Conservation (phyloP, 2,113 vertebrate genomes). For the Catharus bicknelli region DNA sequence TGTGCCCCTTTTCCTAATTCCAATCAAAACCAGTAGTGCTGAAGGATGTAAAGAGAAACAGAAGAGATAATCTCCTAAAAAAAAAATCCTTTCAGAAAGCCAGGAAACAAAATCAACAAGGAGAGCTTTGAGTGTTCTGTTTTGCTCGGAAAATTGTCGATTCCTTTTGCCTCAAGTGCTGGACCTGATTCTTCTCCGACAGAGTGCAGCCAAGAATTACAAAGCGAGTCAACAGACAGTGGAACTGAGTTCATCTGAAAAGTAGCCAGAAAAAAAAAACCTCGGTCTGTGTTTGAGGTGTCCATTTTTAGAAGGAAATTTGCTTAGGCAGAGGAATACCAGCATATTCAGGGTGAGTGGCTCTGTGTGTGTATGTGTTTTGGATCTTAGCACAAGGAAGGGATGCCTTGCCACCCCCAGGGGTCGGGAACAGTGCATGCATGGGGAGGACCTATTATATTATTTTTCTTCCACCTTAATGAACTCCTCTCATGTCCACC, state of each 20-base stretch:
- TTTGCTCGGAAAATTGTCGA: background rate
- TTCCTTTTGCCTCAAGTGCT: conserved; percentile 22
- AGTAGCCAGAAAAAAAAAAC: conserved; percentile 2
- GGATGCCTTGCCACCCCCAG: conserved; percentile 52
- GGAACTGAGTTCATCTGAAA: conserved; percentile 47
- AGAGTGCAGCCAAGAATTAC: conserved; percentile 60
- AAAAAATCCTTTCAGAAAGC: background rate
- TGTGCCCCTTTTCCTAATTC: background rate
- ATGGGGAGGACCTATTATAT: conserved; percentile 71
- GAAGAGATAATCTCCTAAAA: background rate
- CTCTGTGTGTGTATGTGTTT: conserved; percentile 33
- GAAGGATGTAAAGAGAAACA: background rate
- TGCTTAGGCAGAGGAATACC: conserved; percentile 46
- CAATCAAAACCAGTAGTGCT: background rate
- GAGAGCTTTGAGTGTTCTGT: conserved; percentile 25
- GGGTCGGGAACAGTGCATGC: conserved; percentile 72
- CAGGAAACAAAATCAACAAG: conserved; percentile 18
- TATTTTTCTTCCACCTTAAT: conserved; percentile 78
- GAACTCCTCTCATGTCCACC: conserved; percentile 80
- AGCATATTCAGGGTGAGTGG: conserved; percentile 35
- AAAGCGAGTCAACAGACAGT: conserved; percentile 50
- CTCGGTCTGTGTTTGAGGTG: background rate
- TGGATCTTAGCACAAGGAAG: conserved; percentile 56
- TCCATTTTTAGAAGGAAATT: conserved; percentile 58
- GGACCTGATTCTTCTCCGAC: conserved; percentile 48